Percentiles rank a stretch among this genome's conserved stretches.
These are phyloP conservation scores for Brachionus calyciflorus DNA, from an alignment of 1,140 invertebrate genomes.

Conservation along the genomic window DNA sequence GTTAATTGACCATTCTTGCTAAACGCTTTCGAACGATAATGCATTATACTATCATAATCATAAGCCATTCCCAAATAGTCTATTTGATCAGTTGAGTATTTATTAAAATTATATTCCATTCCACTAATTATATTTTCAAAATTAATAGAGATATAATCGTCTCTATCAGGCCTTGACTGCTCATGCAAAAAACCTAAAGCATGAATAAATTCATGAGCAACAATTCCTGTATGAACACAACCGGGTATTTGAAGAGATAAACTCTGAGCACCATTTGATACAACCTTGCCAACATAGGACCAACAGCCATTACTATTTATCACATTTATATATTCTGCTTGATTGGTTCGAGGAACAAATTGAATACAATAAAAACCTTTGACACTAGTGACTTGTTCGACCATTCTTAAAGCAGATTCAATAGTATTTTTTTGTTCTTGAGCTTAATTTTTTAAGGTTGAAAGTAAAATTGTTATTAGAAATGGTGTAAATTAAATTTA, in stretches of 20 bases:
- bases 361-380: not conserved
- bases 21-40: conserved; percentile 75
- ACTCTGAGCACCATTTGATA: not conserved
- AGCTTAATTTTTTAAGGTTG: too few species aligned
- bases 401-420: not conserved
- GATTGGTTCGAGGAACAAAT: not conserved
- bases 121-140: conserved; percentile 6
- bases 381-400: not conserved
- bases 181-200: conserved; percentile 43
- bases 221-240: not conserved
- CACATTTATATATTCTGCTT: not conserved
- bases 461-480: too few species aligned
- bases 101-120: conserved; percentile 14
- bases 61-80: conserved; percentile 61
- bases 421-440: not conserved
- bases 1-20: conserved; percentile 69
- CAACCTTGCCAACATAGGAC: not conserved
- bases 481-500: not conserved
- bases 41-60: conserved; percentile 79
- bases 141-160: conserved; percentile 12
- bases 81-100: not conserved
- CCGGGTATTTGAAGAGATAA: not conserved
- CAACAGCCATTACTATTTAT: not conserved
- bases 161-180: conserved; percentile 40
- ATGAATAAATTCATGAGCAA: conserved; percentile 39